These are phyloP conservation scores for Anabacerthia variegaticeps DNA, from an alignment of 2,797 vertebrate genomes.

Conservation along the genomic window DNA sequence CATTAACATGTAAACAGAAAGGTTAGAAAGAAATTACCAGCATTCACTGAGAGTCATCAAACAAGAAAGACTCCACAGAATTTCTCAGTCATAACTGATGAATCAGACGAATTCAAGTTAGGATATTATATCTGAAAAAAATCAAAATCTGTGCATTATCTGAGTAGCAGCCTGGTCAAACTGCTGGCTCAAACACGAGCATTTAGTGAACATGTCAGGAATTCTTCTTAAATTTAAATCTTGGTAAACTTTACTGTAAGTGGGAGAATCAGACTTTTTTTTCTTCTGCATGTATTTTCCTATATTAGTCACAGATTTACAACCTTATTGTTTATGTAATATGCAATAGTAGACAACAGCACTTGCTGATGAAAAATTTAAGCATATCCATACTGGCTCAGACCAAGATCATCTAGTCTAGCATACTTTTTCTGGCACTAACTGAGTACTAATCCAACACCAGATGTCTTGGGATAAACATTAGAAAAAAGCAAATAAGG, in stretches of 20 bases:
- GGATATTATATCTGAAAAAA: not conserved
- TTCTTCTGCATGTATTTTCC: not conserved
- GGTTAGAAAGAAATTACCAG: not conserved
- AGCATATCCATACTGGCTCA: not conserved
- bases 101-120: not conserved
- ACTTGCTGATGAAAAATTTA: not conserved
- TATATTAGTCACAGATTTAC: not conserved
- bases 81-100: not conserved
- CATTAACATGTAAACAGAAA: not conserved
- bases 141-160: not conserved
- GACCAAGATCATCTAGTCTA: not conserved
- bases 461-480: not conserved
- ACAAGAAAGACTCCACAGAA: not conserved
- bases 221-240: not conserved
- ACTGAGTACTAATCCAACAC: not conserved
- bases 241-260: not conserved
- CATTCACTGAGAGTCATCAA: not conserved
- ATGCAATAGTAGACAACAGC: not conserved
- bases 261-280: not conserved
- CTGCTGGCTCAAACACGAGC: not conserved
- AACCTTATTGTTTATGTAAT: not conserved
- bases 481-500: not conserved
- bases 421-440: not conserved
- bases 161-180: not conserved
- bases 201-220: not conserved